Conservation (phyloP, 2,797 vertebrate genomes). For the Margarornis squamiger region DNA sequence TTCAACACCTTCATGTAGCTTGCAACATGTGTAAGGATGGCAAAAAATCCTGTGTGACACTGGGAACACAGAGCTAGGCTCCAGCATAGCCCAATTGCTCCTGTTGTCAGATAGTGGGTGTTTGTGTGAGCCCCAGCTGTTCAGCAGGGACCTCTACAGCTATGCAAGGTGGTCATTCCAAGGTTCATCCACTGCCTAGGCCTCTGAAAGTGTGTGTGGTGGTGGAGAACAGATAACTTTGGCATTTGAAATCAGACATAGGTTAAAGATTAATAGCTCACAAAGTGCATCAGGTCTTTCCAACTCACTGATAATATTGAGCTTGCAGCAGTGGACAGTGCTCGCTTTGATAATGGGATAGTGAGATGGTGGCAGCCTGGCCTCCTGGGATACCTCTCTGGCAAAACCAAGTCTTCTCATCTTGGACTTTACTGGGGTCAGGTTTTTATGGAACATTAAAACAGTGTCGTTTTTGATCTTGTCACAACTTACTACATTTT, state of each 20-base stretch:
- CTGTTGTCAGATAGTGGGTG: not conserved
- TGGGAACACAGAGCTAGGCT: not conserved
- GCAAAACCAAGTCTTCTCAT: not conserved
- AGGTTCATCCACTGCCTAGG: not conserved
- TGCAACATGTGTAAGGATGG: not conserved
- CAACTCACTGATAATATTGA: accelerated
- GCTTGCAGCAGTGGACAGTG: not conserved
- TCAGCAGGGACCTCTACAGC: not conserved
- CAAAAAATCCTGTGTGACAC: not conserved
- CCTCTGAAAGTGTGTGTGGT: not conserved
- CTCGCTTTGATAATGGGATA: not conserved
- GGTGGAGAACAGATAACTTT: not conserved
- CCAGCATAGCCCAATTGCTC: not conserved
- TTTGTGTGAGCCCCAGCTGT: not conserved
- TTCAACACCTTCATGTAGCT: not conserved
- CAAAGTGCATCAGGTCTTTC: not conserved
- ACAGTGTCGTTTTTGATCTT: not conserved
- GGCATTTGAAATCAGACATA: not conserved
- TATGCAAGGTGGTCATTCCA: not conserved
- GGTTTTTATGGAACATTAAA: not conserved
- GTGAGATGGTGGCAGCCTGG: not conserved
- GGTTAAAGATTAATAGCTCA: not conserved
- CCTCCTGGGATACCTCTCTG: not conserved
- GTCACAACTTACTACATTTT: not conserved
- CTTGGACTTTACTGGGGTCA: not conserved